Base-by-base conservation (phyloP, 2,888 invertebrate genomes). In the Sinopyrophorus schimmeli region DNA sequence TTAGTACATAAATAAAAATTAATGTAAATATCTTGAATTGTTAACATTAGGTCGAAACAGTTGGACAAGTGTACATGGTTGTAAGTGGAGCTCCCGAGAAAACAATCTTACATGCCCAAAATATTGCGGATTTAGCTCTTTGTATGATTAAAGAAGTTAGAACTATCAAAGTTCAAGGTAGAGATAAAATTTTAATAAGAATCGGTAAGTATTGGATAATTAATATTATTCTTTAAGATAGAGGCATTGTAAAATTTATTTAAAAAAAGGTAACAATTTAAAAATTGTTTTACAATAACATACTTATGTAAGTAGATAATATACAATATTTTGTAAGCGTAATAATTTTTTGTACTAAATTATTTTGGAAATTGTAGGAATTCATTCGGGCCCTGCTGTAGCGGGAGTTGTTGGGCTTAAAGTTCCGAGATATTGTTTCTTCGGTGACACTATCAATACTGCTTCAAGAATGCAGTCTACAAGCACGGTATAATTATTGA, bases 391-490 rank as follows among this genome's bases (percentile, higher is more conserved):
- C 0, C 85, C 91, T 0, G 90, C 90, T 20, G 92, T 92, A 3
- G 92, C 90, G 0, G 92, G 92, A 1, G 87, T 93, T 12, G 87
- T 93, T 0, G 93, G 93, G 0, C 74, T 87, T 23, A 88, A 90
- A 64, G 83, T 90, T 38, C 92, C 91, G 0, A 80, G 92, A 59
- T 92, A 91, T 70, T 93, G 92, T 62, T 83, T 94, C 32, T 93
- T 93, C 54, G 93, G 93, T 0, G 92, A 92, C 69, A 89, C 92
- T 0, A 90, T 94, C 10, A 94, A 94, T 68, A 92, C 91, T 0
- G 93, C 93, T 1, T 90, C 92, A 2, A 80, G 93, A 47, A 92
- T 93, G 92, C 92, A 93, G 68, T 80, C 83, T 1, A 79, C 80
- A 12, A 79, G 83, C 58, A 65, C 76, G 71, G 84, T 83, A 68